phyloP scores from a whole-genome alignment of 2,113 vertebrate species.

The Entomyzon cyanotis region DNA sequence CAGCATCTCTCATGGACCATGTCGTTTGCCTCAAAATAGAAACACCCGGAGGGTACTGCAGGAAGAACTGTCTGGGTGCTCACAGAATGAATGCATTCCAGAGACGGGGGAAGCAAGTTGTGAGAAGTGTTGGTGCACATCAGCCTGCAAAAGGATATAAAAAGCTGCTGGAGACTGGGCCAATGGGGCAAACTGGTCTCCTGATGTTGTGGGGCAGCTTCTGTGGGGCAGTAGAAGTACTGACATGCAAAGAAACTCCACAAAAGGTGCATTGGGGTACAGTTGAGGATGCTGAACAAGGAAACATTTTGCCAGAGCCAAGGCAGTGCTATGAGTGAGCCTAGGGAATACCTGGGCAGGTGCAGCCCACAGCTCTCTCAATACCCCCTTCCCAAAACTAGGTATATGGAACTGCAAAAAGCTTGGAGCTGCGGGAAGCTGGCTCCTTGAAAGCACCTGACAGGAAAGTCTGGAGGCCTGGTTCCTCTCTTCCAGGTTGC shows the following conservation, averaged over 20 bases:
- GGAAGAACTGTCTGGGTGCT: background rate
- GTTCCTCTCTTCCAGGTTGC: background rate
- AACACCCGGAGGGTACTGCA: background rate
- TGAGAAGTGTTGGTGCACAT: background rate
- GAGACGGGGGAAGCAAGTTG: background rate
- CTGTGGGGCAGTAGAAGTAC: background rate
- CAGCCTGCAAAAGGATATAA: background rate
- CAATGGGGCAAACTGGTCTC: background rate
- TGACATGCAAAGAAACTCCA: background rate
- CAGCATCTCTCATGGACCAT: background rate
- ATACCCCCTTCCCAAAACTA: background rate
- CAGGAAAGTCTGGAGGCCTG: background rate
- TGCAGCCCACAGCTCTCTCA: background rate
- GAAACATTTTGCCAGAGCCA: fast-evolving
- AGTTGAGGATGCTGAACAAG: fast-evolving
- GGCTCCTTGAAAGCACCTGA: background rate
- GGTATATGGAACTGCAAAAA: background rate
- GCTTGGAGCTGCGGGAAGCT: background rate
- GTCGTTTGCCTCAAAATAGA: background rate
- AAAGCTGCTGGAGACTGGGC: background rate
- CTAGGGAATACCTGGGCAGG: background rate
- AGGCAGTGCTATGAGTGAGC: fast-evolving
- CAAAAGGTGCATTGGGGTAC: fast-evolving
- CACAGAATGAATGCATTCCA: background rate
- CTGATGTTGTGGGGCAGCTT: background rate